A percentile compares a stretch with the other conserved stretches of the same genome.
Evolutionary conservation across 2,113 vertebrate genomes (phyloP).

Genomic region (Gasterosteus nipponicus): DNA sequence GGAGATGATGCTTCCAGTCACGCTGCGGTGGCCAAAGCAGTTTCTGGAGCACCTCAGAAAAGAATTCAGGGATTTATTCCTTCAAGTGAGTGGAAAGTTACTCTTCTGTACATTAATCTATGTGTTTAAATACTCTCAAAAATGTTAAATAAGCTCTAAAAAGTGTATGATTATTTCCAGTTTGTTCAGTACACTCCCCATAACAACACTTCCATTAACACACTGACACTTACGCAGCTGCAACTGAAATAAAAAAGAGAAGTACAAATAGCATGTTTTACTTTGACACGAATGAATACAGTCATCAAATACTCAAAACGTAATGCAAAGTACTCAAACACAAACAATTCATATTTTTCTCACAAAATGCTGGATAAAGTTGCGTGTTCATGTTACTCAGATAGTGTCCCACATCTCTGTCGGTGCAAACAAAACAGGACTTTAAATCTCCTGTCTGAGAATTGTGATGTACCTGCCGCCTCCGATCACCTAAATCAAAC

Average conservation of each 20-base stretch:
- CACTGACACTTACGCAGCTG: conserved; percentile 25
- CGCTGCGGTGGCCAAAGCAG: conserved; percentile 74
- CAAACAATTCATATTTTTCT: conserved; percentile 18
- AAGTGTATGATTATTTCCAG: neutral
- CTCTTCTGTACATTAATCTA: conserved; percentile 44
- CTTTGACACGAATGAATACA: neutral
- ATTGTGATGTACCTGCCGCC: neutral
- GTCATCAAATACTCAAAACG: neutral
- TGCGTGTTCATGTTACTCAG: conserved; percentile 28
- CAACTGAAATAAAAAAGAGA: neutral
- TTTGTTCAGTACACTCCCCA: conserved; percentile 21
- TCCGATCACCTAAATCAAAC: conserved; percentile 30
- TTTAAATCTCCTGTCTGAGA: neutral
- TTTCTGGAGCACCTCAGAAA: conserved; percentile 58
- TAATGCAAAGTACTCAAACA: neutral
- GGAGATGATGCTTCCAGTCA: conserved; percentile 60
- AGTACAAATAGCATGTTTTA: neutral
- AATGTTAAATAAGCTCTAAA: neutral
- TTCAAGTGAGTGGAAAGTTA: conserved; percentile 26
- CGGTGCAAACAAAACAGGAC: neutral
- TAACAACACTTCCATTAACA: no score
- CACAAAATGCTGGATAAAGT: conserved; percentile 9
- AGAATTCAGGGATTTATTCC: conserved; percentile 28
- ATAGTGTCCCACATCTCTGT: conserved; percentile 18
- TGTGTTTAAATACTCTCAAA: conserved; percentile 5